These are phyloP conservation scores for Trissolcus brochymenae DNA, from an alignment of 2,888 invertebrate genomes.

Conservation along the genomic window DNA sequence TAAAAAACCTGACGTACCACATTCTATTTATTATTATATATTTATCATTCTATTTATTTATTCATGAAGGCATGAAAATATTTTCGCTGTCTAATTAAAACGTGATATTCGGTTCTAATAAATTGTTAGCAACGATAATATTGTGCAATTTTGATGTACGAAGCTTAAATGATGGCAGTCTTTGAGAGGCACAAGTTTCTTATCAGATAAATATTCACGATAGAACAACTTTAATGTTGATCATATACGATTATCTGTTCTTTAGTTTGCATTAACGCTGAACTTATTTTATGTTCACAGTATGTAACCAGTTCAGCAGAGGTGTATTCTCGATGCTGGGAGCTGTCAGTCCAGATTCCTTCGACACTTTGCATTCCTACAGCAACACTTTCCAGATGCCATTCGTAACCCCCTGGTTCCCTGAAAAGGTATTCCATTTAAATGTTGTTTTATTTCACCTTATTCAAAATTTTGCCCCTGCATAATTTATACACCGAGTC, in stretches of 20 bases:
- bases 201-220: constrained; percentile 1
- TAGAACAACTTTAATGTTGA: neutral
- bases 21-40: no score
- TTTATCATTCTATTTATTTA: no score
- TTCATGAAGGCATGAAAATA: no score
- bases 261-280: no score
- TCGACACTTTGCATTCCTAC: constrained; percentile 94
- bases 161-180: no score
- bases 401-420: constrained; percentile 95
- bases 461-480: neutral
- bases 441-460: constrained; percentile 8
- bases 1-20: no score
- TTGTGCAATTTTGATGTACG: neutral
- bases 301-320: constrained; percentile 92
- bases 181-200: neutral
- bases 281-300: constrained; percentile 76
- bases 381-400: constrained; percentile 97
- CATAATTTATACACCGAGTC: no score
- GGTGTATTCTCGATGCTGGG: constrained; percentile 94
- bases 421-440: constrained; percentile 85
- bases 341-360: constrained; percentile 94
- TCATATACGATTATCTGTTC: no score
- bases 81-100: no score
- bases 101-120: no score
- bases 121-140: neutral